These are phyloP conservation scores for Linurgus olivaceus DNA, from an alignment of 2,797 vertebrate genomes.

Conservation along the genomic window DNA sequence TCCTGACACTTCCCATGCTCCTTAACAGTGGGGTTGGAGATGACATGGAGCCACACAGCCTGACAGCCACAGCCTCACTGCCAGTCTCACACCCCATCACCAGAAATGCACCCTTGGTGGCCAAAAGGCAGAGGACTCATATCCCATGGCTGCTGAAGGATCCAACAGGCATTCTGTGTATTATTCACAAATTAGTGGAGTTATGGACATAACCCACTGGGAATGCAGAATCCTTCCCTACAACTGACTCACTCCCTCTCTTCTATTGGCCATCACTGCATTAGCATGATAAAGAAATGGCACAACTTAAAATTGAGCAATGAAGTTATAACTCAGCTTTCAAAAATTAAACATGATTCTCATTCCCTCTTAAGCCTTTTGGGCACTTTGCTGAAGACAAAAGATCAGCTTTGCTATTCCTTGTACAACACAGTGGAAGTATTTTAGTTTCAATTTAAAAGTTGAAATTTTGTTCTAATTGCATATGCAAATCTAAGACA, in stretches of 20 bases:
- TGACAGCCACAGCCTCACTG: neutral
- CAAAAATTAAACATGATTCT: neutral
- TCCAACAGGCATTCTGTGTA: neutral
- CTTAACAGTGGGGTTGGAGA: neutral
- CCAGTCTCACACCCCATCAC: neutral
- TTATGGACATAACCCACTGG: rapidly evolving
- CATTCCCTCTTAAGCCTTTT: neutral
- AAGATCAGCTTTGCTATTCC: neutral
- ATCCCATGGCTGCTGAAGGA: neutral
- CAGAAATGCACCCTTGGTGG: neutral
- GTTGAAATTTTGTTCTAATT: neutral
- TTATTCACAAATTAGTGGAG: neutral
- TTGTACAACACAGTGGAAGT: neutral
- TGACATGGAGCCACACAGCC: neutral
- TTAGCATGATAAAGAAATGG: neutral
- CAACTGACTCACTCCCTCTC: neutral
- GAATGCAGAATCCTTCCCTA: neutral
- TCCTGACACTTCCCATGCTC: neutral
- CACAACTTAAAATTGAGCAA: neutral
- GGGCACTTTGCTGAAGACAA: neutral
- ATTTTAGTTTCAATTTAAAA: neutral
- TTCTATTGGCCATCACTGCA: neutral
- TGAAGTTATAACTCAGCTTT: neutral
- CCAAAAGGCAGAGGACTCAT: neutral
- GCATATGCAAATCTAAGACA: neutral